Percentiles rank a stretch among this genome's conserved stretches.
phyloP scores from a whole-genome alignment of 2,797 vertebrate genomes.

The Schizopygopsis pylzovi region DNA sequence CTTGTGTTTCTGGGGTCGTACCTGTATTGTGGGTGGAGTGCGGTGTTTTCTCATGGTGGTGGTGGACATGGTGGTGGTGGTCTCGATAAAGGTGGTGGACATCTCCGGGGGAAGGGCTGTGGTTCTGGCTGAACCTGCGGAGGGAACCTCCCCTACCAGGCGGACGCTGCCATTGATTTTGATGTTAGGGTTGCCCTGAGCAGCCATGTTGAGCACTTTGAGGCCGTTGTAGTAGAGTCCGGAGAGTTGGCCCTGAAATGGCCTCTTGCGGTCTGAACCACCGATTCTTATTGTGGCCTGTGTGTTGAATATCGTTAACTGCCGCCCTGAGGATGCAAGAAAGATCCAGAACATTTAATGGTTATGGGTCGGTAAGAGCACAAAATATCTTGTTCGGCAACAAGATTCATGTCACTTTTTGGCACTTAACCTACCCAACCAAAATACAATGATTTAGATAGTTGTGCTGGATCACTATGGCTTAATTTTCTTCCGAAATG shows the following conservation, averaged over 20 bases:
- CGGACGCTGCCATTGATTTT: constrained; percentile 96
- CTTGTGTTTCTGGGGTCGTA: constrained; percentile 61
- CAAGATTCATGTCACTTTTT: constrained; percentile 48
- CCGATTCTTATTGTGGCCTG: constrained; percentile 96
- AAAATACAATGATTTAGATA: constrained; percentile 11
- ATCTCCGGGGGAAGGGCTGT: constrained; percentile 92
- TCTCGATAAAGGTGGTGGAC: constrained; percentile 95
- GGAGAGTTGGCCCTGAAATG: constrained; percentile 97
- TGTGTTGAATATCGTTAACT: constrained; percentile 99
- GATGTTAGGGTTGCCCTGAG: constrained; percentile 92
- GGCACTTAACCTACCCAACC: constrained; percentile 12
- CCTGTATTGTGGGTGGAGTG: constrained; percentile 92
- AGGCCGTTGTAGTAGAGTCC: constrained; percentile 98
- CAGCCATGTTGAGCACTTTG: constrained; percentile 97
- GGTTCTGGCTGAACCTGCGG: constrained; percentile 87
- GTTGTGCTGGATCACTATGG: constrained; percentile 18
- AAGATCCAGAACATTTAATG: constrained; percentile 56
- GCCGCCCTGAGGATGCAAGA: constrained; percentile 84
- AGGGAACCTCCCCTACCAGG: constrained; percentile 92
- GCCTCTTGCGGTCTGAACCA: constrained; percentile 89
- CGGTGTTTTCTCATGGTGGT: constrained; percentile 95
- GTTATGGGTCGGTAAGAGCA: neutral
- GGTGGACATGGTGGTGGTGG: constrained; percentile 96
- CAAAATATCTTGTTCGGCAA: constrained; percentile 7
- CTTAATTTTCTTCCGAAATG: constrained; percentile 31